Evolutionary conservation across 2,888 invertebrate species (phyloP).

Genomic region (Aromia moschata): DNA sequence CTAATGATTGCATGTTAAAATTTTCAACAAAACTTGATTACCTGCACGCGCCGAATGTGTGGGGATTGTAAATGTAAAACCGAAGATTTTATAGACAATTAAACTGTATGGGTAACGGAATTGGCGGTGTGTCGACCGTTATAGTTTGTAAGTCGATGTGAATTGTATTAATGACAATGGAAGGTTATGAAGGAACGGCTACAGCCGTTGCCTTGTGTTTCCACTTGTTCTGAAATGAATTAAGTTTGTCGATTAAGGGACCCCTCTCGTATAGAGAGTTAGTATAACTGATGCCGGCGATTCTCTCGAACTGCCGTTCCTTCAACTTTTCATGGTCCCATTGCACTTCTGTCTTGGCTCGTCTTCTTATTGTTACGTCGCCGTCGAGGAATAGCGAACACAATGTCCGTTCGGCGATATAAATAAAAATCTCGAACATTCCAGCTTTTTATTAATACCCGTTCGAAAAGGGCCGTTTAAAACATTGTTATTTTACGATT

Average conservation of each 20-base stretch:
- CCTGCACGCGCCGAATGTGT: neutral
- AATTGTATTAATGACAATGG: slow-evolving; percentile 31
- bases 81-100: slow-evolving; percentile 14
- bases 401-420: slow-evolving; percentile 36
- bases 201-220: slow-evolving; percentile 42
- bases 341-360: slow-evolving; percentile 22
- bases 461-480: slow-evolving; percentile 49
- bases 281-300: slow-evolving; percentile 46
- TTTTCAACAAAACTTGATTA: no score
- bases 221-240: slow-evolving; percentile 55
- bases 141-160: slow-evolving; percentile 31
- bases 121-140: slow-evolving; percentile 30
- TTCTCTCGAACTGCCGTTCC: slow-evolving; percentile 23
- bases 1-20: no score
- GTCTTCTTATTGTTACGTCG: slow-evolving; percentile 36
- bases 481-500: slow-evolving; percentile 56
- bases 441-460: slow-evolving; percentile 52
- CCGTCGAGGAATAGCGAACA: slow-evolving; percentile 28
- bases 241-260: slow-evolving; percentile 57
- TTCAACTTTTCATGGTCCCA: slow-evolving; percentile 35
- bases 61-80: slow-evolving; percentile 1
- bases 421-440: slow-evolving; percentile 50
- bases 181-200: slow-evolving; percentile 33
- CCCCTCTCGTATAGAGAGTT: slow-evolving; percentile 48
- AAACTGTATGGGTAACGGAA: slow-evolving; percentile 22